These are phyloP conservation scores for Vicugna pacos DNA, from an alignment of 2,113 vertebrate species.

Conservation along the genomic window DNA sequence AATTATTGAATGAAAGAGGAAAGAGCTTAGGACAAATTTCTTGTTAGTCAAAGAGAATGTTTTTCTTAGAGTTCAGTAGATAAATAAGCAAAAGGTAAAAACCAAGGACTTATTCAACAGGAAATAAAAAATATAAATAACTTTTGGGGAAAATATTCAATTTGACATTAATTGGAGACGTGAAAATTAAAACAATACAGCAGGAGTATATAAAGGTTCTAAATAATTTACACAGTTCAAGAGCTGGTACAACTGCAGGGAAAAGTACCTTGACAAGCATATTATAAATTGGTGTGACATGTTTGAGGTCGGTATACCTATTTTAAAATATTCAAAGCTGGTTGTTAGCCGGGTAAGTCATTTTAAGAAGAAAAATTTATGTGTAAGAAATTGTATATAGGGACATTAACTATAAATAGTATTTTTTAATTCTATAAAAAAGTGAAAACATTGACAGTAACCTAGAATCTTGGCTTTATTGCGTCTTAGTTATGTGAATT, in stretches of 20 bases:
- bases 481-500: background rate
- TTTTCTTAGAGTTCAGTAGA: conserved; percentile 7
- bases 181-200: background rate
- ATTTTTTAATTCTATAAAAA: background rate
- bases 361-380: background rate
- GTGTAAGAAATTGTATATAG: background rate
- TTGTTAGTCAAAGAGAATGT: background rate
- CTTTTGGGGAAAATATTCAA: background rate
- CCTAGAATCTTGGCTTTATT: background rate
- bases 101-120: background rate
- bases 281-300: background rate
- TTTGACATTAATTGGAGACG: background rate
- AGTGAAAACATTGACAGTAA: background rate
- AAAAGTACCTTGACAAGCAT: background rate
- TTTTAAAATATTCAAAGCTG: background rate
- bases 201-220: background rate
- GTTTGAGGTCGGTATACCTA: background rate
- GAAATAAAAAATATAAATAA: background rate
- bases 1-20: background rate
- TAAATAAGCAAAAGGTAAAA: background rate
- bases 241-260: background rate
- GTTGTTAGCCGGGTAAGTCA: background rate
- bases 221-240: conserved; percentile 28
- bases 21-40: background rate
- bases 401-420: background rate